These are phyloP conservation scores for Siniperca scherzeri DNA, from an alignment of 2,797 vertebrate species.

Conservation along the genomic window DNA sequence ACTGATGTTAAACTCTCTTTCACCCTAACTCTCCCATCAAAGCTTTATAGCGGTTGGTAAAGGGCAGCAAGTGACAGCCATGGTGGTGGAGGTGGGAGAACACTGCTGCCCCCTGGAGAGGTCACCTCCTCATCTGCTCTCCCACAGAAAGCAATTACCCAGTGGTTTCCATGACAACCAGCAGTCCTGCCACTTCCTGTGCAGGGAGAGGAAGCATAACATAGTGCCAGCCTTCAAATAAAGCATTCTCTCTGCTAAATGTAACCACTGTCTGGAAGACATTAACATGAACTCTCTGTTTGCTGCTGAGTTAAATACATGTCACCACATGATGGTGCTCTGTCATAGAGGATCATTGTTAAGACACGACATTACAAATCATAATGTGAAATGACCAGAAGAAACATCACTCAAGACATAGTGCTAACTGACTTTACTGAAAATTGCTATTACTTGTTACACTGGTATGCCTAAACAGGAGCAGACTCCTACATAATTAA, in stretches of 20 bases:
- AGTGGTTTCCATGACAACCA: constrained; percentile 55
- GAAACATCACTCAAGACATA: not conserved
- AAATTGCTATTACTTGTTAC: not conserved
- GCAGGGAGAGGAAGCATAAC: not conserved
- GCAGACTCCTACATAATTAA: too few species aligned
- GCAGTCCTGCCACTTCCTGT: constrained; percentile 17
- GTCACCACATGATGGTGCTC: constrained; percentile 10
- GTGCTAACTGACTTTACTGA: not conserved
- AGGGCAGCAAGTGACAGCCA: constrained; percentile 6
- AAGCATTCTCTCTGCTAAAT: constrained; percentile 1
- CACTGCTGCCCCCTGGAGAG: constrained; percentile 52
- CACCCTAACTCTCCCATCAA: not conserved
- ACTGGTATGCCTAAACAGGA: not conserved
- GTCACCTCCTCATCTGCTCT: constrained; percentile 63
- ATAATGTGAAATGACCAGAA: not conserved
- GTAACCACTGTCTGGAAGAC: not conserved
- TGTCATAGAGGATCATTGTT: not conserved
- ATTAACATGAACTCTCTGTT: not conserved
- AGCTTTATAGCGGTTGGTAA: not conserved
- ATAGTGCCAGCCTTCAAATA: not conserved
- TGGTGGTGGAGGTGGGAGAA: constrained; percentile 11
- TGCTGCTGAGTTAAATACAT: not conserved
- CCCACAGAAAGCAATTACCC: constrained; percentile 71
- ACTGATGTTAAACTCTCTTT: not conserved
- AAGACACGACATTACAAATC: not conserved